A percentile compares a stretch with the other conserved stretches of the same genome.
These are phyloP conservation scores for Zophobas morio DNA, from an alignment of 1,140 invertebrate genomes.

Conservation along the genomic window DNA sequence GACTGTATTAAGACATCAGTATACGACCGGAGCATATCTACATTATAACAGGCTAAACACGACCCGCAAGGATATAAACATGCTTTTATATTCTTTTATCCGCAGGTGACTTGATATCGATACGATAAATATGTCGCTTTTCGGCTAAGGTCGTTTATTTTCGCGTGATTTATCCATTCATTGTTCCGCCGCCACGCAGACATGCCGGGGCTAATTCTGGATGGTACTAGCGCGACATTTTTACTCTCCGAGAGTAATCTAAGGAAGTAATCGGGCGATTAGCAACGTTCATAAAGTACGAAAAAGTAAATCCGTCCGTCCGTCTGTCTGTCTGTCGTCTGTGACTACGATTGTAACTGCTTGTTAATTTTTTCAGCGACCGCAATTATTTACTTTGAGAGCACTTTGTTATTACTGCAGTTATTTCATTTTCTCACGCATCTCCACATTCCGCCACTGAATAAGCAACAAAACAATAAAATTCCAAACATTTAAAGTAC, in stretches of 20 bases:
- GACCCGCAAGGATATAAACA: constrained; percentile 52
- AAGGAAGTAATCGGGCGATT: no score
- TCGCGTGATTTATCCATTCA: constrained; percentile 51
- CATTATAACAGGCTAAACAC: constrained; percentile 54
- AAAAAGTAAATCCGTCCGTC: no score
- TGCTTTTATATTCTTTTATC: constrained; percentile 54
- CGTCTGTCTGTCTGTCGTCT: no score
- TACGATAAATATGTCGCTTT: constrained; percentile 55
- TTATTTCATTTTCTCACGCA: constrained; percentile 29
- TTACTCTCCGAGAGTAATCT: no score
- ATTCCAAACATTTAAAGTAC: constrained; percentile 62
- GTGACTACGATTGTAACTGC: no score
- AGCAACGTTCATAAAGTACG: no score
- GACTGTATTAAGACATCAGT: constrained; percentile 51
- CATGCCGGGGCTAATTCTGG: background rate
- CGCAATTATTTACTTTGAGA: background rate
- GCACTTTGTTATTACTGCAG: background rate
- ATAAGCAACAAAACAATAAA: constrained; percentile 56
- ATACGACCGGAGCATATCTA: constrained; percentile 49
- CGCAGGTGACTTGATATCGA: constrained; percentile 54
- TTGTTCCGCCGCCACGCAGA: constrained; percentile 30
- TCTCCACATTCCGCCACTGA: background rate
- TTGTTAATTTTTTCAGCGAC: no score
- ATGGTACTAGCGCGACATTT: no score
- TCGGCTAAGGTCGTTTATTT: constrained; percentile 53